Evolutionary conservation across 2,888 invertebrate genomes (phyloP), one percentile per base, ranked within the genome.

Genomic region (Suillia variegata): DNA sequence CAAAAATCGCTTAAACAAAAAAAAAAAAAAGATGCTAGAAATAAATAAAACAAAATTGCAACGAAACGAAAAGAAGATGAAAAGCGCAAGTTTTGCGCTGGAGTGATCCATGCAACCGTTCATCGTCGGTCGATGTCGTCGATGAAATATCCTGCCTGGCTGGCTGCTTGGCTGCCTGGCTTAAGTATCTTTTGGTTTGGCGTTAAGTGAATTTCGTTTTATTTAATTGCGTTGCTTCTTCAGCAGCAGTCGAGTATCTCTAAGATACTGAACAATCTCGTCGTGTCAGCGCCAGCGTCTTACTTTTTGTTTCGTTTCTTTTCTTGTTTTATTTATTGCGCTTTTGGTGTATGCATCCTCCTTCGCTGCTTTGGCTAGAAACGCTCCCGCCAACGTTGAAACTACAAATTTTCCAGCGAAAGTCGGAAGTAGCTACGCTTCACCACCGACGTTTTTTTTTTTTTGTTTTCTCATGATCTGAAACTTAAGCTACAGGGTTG

Each of bases 121-220:
- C n/a, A n/a, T n/a, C n/a, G n/a, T n/a, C n/a, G n/a, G n/a, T n/a
- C n/a, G n/a, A n/a, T n/a, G n/a, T n/a, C n/a, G n/a, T n/a, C n/a
- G n/a, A n/a, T n/a, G n/a, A n/a, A n/a, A n/a, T n/a, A n/a, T n/a
- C n/a, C n/a, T n/a, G n/a, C n/a, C n/a, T n/a, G n/a, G n/a, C n/a
- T n/a, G n/a, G n/a, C n/a, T n/a, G n/a, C n/a, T n/a, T n/a, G n/a
- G n/a, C n/a, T n/a, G n/a, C n/a, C n/a, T n/a, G n/a, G 38, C 38
- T 38, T 5, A 38, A 38, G 38, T 38, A 38, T 38, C 15, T 38
- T 38, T 10, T 38, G 38, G 38, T n/a, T 38, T 38, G n/a, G 6
- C 15, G 38, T 38, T 57, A 57, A 57, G 51, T 57, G 56, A 57
- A 57, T 57, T 51, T 57, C 56, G 51, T 57, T 57, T 49, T 57